Conservation (phyloP, 2,888 invertebrate species). For the Silvanus unidentatus region DNA sequence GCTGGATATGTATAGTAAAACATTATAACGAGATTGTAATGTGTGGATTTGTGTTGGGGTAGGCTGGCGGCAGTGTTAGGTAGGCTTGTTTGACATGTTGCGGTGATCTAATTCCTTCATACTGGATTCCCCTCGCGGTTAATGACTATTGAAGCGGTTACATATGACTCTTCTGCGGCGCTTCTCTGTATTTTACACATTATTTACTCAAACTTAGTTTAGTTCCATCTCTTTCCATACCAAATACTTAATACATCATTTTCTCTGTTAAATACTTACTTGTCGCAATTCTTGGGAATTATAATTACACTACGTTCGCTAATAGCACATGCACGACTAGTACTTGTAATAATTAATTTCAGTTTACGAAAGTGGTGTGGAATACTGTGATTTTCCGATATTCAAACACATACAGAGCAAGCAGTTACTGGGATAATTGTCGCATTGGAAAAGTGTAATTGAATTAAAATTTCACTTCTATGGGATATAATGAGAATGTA, state of each 20-base stretch:
- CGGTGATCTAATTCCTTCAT: conserved; percentile 22
- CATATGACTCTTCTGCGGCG: conserved; percentile 22
- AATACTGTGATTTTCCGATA: too few relatives aligned
- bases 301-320: conserved; percentile 5
- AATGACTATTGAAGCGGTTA: conserved; percentile 25
- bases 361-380: too few relatives aligned
- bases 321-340: neutral
- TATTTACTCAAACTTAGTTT: conserved; percentile 16
- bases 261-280: conserved; percentile 12
- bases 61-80: conserved; percentile 11
- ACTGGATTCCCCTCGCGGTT: conserved; percentile 17
- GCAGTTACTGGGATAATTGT: too few relatives aligned
- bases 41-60: conserved; percentile 5
- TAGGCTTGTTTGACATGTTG: conserved; percentile 24
- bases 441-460: too few relatives aligned
- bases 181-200: conserved; percentile 15
- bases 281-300: conserved; percentile 13
- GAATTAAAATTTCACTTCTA: too few relatives aligned
- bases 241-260: neutral
- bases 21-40: neutral
- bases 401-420: too few relatives aligned
- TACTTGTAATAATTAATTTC: conserved; percentile 1
- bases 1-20: too few relatives aligned
- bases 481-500: too few relatives aligned
- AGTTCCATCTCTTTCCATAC: conserved; percentile 9